A percentile compares a stretch with the other conserved stretches of the same genome.
These are phyloP conservation scores for Masnerella sp. DNA, from an alignment of 2,888 invertebrate species.

Conservation along the genomic window DNA sequence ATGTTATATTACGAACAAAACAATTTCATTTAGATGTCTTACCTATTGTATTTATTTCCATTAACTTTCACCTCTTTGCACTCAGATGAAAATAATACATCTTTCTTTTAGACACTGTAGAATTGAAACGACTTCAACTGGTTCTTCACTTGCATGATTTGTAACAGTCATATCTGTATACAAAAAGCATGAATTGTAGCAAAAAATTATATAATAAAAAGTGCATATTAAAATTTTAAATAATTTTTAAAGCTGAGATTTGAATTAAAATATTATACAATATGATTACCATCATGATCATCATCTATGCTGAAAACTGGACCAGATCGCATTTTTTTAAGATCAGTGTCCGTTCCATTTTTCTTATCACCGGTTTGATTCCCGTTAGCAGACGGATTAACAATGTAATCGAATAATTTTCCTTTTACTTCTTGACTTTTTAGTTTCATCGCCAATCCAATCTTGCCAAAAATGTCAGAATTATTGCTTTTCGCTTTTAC, in stretches of 20 bases:
- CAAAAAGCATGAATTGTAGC: no score
- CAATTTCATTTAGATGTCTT: conserved; percentile 2
- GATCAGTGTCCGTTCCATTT: conserved; percentile 86
- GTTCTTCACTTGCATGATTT: conserved; percentile 80
- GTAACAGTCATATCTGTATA: conserved; percentile 74
- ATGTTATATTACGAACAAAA: no score
- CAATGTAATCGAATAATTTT: conserved; percentile 94
- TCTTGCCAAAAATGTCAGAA: conserved; percentile 87
- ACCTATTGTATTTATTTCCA: conserved; percentile 90
- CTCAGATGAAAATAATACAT: conserved; percentile 90
- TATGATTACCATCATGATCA: conserved; percentile 82
- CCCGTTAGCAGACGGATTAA: conserved; percentile 86
- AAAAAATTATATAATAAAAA: no score
- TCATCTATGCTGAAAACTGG: conserved; percentile 97
- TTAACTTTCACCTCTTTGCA: conserved; percentile 96
- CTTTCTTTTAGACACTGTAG: conserved; percentile 88
- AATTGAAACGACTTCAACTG: conserved; percentile 88
- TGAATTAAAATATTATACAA: no score
- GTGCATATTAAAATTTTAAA: no score
- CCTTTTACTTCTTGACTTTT: conserved; percentile 96
- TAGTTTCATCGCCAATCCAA: conserved; percentile 91
- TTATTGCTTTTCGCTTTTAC: conserved; percentile 71
- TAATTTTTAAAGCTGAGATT: no score
- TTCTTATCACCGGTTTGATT: conserved; percentile 86
- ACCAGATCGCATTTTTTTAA: conserved; percentile 87